phyloP scores from a whole-genome alignment of 2,888 invertebrate species.

The Zygaena filipendulae region DNA sequence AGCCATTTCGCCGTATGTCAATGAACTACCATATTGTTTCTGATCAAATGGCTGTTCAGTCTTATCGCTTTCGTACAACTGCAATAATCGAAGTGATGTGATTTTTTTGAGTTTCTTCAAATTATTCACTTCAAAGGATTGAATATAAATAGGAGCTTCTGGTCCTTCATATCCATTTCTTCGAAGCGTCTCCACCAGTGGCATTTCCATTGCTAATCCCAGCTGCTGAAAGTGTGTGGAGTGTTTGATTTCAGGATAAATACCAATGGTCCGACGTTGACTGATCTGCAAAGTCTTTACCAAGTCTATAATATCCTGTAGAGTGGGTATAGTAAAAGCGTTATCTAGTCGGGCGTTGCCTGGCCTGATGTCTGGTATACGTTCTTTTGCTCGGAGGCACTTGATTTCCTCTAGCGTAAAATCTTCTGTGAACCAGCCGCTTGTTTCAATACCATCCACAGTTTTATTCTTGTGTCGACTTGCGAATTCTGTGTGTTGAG shows the following conservation, averaged over 20 bases:
- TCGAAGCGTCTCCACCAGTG: constrained; percentile 36
- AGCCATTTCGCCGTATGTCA: constrained; percentile 48
- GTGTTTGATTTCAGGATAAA: constrained; percentile 55
- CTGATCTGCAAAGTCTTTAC: constrained; percentile 41
- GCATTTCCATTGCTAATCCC: constrained; percentile 40
- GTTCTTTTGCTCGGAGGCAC: constrained; percentile 39
- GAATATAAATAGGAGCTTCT: constrained; percentile 43
- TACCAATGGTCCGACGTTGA: constrained; percentile 39
- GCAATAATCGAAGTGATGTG: constrained; percentile 39
- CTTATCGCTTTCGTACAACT: constrained; percentile 31
- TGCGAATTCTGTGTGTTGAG: constrained; percentile 35
- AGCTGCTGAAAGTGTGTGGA: constrained; percentile 37
- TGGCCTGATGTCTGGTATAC: constrained; percentile 38
- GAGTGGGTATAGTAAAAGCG: constrained; percentile 38
- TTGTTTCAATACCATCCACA: constrained; percentile 31
- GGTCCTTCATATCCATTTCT: constrained; percentile 36
- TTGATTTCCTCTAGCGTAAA: constrained; percentile 52
- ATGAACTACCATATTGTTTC: constrained; percentile 23
- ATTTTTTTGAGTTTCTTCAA: constrained; percentile 41
- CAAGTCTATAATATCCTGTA: constrained; percentile 50
- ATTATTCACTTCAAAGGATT: constrained; percentile 53
- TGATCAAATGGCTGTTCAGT: constrained; percentile 39
- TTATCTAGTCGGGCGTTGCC: constrained; percentile 47
- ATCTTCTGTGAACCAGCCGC: constrained; percentile 56
- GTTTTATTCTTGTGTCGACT: constrained; percentile 33